These are phyloP conservation scores for Boloria selene DNA, from an alignment of 2,888 invertebrate genomes.

Conservation along the genomic window DNA sequence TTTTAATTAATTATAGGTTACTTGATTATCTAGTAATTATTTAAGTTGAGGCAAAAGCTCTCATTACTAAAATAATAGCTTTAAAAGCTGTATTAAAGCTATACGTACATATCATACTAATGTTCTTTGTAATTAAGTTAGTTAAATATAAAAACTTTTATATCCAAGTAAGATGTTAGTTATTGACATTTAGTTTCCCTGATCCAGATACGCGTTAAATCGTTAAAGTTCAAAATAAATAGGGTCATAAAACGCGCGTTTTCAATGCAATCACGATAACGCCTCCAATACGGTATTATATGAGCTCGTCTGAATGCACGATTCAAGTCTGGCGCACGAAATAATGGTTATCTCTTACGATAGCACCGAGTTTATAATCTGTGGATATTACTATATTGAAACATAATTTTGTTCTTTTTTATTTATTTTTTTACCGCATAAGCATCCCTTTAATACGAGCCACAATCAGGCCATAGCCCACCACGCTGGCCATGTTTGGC, in stretches of 20 bases:
- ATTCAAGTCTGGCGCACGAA: neutral
- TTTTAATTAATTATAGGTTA: no score
- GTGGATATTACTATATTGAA: neutral
- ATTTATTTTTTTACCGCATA: no score
- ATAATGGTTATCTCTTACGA: slow-evolving; percentile 4
- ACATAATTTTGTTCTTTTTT: no score
- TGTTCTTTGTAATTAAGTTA: neutral
- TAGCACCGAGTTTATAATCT: neutral
- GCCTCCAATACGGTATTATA: slow-evolving; percentile 20
- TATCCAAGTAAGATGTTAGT: neutral
- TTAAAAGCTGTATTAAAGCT: no score
- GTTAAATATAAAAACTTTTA: neutral
- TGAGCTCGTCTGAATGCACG: slow-evolving; percentile 18
- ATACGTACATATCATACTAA: no score
- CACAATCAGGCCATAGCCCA: no score
- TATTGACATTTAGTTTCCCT: neutral
- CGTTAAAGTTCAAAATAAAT: slow-evolving; percentile 30
- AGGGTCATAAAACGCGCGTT: slow-evolving; percentile 31
- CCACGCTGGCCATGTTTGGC: no score
- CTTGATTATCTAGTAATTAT: no score
- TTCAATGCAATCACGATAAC: slow-evolving; percentile 29
- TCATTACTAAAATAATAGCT: no score
- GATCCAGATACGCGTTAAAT: slow-evolving; percentile 20
- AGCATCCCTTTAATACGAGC: no score
- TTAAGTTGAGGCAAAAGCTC: no score